Evolutionary conservation across 2,797 vertebrate species (phyloP), one percentile per base, ranked within the genome.

Genomic region (Cirrhinus molitorella): DNA sequence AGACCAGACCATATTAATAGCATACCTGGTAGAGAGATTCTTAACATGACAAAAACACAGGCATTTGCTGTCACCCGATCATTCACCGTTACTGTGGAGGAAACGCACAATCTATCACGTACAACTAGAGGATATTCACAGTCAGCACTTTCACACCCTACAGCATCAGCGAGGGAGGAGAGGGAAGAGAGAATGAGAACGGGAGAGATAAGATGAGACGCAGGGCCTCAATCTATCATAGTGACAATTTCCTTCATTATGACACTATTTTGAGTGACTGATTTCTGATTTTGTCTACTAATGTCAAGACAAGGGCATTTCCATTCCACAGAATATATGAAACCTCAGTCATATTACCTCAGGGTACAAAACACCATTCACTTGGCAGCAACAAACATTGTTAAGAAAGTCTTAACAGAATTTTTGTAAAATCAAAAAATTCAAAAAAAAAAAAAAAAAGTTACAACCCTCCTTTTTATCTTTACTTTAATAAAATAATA

Each of bases 1-100:
- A 75, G 72, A 85, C n/a, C 65, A 13, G 65, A 61, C 63, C 19
- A 16, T 66, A 76, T 83, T 75, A 83, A 85, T 78, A 19, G 37
- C 25, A 80, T 49, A 83, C 70, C 76, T 77, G 76, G 74, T 25
- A 31, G n/a, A 76, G 79, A 80, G 78, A 87, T 85, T 87, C 83
- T 79, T 83, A 85, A 79, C 81, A 87, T 88, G 80, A 85, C 83
- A 85, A 75, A 59, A 77, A 83, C 76, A 67, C 40, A 87, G 71
- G 68, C 83, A 79, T 83, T 85, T 85, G 47, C 65, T 84, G 83
- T 84, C 87, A 79, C 11, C 43, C 43, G 14, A 82, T 88, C 84
- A 73, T 81, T 85, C 84, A 88, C 40, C 28, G 70, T 80, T 84
- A 84, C 79, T 21, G 45, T 57, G 81, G 47, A 70, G 49, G 40